Percentiles rank a stretch among this genome's conserved stretches.
These are phyloP conservation scores for Serinus canaria DNA, from an alignment of 2,113 vertebrate genomes.

Conservation along the genomic window DNA sequence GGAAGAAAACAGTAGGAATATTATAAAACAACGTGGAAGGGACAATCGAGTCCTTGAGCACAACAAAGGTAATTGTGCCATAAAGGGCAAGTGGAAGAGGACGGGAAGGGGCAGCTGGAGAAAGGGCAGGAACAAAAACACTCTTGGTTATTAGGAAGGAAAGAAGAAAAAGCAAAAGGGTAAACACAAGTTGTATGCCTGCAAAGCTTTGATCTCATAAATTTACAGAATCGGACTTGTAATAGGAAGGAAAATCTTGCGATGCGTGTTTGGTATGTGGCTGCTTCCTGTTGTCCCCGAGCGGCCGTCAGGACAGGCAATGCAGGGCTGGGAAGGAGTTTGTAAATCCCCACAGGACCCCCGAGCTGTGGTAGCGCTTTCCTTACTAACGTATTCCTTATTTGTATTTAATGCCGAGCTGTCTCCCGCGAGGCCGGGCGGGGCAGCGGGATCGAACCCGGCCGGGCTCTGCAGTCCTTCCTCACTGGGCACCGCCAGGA, in stretches of 20 bases:
- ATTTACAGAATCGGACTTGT: background rate
- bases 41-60: background rate
- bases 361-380: fast-evolving
- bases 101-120: background rate
- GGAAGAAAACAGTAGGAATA: background rate
- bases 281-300: background rate
- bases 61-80: background rate
- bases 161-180: background rate
- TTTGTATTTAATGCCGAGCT: background rate
- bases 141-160: background rate
- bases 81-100: background rate
- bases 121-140: background rate
- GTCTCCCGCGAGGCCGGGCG: fast-evolving
- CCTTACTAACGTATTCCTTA: background rate
- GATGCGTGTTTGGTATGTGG: fast-evolving
- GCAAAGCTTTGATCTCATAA: background rate
- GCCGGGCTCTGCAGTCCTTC: fast-evolving
- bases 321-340: fast-evolving
- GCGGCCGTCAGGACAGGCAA: background rate
- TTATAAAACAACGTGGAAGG: background rate
- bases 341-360: fast-evolving
- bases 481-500: fast-evolving
- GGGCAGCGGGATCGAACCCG: fast-evolving
- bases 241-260: background rate
- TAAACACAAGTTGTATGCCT: background rate